Percentiles rank a stretch among this genome's conserved stretches.
These are phyloP conservation scores for Torymus tubicola DNA, from an alignment of 2,888 invertebrate species.

Conservation along the genomic window DNA sequence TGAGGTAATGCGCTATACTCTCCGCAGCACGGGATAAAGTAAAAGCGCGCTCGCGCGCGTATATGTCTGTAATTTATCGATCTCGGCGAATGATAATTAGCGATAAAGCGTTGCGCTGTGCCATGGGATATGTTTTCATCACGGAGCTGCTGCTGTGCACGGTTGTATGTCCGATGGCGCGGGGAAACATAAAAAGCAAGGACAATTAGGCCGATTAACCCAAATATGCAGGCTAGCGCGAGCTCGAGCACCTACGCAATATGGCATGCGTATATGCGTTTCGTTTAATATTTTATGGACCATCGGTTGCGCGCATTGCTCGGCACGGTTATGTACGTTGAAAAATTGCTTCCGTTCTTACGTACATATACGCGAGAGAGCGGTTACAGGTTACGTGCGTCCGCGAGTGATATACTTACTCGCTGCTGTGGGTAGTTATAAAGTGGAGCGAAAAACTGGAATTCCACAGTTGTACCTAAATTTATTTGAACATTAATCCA, in stretches of 20 bases:
- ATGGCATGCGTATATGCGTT: not conserved
- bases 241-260: not conserved
- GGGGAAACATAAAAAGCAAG: not conserved
- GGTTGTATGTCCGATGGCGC: no score
- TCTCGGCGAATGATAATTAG: not conserved
- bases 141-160: no score
- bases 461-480: not conserved
- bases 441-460: not conserved
- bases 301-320: conserved; percentile 10
- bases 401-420: not conserved
- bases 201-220: conserved; percentile 20
- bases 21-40: not conserved
- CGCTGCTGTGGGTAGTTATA: not conserved
- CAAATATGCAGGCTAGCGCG: not conserved
- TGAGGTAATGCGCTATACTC: not conserved
- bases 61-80: not conserved
- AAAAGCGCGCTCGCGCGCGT: not conserved
- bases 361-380: not conserved
- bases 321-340: not conserved
- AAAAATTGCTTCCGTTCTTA: conserved; percentile 39
- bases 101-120: no score
- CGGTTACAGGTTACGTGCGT: not conserved
- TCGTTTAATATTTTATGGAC: conserved; percentile 10
- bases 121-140: no score
- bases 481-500: not conserved